Conservation (phyloP, 2,888 invertebrate species). For the Adelognathus sp. region DNA sequence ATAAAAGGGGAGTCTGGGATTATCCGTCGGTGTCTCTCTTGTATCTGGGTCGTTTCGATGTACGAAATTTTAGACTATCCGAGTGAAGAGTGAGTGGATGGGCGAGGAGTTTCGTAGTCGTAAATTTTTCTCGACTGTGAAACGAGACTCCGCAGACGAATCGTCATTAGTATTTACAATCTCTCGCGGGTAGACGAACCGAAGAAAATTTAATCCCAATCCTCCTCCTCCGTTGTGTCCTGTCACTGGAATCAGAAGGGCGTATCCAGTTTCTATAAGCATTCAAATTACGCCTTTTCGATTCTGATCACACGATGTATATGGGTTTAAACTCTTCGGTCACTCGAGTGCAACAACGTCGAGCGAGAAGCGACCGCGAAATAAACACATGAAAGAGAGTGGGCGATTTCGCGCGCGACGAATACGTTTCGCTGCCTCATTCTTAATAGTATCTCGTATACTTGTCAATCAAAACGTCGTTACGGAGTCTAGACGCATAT, state of each 20-base stretch:
- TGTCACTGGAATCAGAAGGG: too few species aligned
- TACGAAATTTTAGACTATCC: constrained; percentile 32
- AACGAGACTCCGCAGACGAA: not conserved
- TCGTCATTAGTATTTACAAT: not conserved
- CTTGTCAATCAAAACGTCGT: constrained; percentile 73
- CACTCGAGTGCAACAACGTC: not conserved
- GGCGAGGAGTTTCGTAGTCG: not conserved
- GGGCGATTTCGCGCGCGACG: constrained; percentile 55
- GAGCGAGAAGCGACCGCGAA: not conserved
- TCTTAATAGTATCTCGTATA: constrained; percentile 67
- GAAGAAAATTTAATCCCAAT: not conserved
- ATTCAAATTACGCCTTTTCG: too few species aligned
- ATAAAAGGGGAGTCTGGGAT: constrained; percentile 35
- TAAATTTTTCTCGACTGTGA: not conserved
- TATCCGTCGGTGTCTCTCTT: constrained; percentile 17
- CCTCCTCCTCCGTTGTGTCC: too few species aligned
- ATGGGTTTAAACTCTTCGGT: not conserved
- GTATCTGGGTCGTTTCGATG: constrained; percentile 53
- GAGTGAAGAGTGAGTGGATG: too few species aligned
- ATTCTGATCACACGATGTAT: too few species aligned
- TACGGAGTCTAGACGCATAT: constrained; percentile 71
- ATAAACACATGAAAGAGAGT: constrained; percentile 61
- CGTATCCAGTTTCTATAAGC: too few species aligned
- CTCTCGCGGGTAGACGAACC: not conserved
- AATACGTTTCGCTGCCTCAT: constrained; percentile 15